Base-by-base conservation (phyloP, 2,797 vertebrate species). In the Esox masquinongy region DNA sequence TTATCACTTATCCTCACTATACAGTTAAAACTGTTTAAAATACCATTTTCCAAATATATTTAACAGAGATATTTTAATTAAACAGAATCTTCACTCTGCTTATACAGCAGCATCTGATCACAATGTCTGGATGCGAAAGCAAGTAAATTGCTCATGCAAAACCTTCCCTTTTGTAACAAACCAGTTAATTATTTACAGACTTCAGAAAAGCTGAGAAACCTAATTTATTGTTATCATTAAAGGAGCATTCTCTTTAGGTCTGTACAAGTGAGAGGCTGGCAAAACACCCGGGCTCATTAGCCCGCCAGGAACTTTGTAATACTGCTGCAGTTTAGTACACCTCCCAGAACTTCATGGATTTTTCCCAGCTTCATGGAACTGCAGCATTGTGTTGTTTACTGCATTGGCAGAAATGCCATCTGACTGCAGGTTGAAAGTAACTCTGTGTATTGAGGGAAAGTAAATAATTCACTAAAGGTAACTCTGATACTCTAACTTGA, bases 151-250 rank as follows among this genome's bases (percentile, higher is more conserved):
- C 83, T 91, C 90, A 91, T 86, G 88, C 88, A 85, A 90, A 89
- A 89, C 83, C 87, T 82, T 82, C 81, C 80, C 80, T 87, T 87
- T 84, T 80, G 88, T 89, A 91, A 89, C 91, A 92, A 92, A 92
- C 84, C 90, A 91, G 91, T 93, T 93, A 90, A 93, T 93, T 94
- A 93, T 94, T 92, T 91, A 94, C 88, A 82, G 86, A 80, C 88
- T 91, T 92, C 90, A 90, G 80, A 83, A 87, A 88, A 93, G 91
- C 92, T 83, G 84, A 89, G 90, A 91, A 94, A 92, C 79, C 87
- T 93, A 88, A 94, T 94, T 94, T 93, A 92, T 92, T 93, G 91
- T 93, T 92, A 91, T 93, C 92, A 91, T 92, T 87, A 92, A 85
- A 88, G 85, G 77, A 83, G 79, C 73, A 72, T 88, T 88, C 75